Evolutionary conservation across 2,113 vertebrate genomes (phyloP).

Genomic region (Probosciger aterrimus): DNA sequence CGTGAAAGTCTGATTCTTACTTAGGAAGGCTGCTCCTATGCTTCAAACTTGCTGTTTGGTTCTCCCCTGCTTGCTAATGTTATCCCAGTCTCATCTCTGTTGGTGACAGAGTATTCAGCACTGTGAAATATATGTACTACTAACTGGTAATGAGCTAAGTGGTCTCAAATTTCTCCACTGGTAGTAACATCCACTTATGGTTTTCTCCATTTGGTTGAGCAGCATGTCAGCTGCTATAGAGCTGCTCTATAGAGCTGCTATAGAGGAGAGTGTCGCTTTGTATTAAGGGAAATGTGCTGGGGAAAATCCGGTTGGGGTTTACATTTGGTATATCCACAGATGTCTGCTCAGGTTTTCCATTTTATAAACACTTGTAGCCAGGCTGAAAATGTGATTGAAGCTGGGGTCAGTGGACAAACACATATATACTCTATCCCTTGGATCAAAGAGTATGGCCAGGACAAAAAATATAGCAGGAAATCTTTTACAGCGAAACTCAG

Average conservation of each 20-base stretch:
- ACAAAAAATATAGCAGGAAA: not conserved
- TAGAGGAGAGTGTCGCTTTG: not conserved
- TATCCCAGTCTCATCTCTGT: not conserved
- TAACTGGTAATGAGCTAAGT: not conserved
- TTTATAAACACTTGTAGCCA: not conserved
- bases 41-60: not conserved
- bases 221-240: not conserved
- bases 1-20: not conserved
- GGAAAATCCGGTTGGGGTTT: not conserved
- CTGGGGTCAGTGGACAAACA: not conserved
- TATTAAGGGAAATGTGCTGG: not conserved
- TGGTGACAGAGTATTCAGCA: not conserved
- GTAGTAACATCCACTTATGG: not conserved
- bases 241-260: no score
- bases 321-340: not conserved
- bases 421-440: not conserved
- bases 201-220: not conserved
- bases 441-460: not conserved
- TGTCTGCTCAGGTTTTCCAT: not conserved
- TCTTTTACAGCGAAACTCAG: not conserved
- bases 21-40: not conserved
- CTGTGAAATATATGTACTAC: not conserved
- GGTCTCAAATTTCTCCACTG: not conserved
- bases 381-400: not conserved
- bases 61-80: not conserved